Percentiles rank a stretch among this genome's conserved stretches.
Evolutionary conservation across 2,113 vertebrate species (phyloP).

Genomic region (Cacatua alba): DNA sequence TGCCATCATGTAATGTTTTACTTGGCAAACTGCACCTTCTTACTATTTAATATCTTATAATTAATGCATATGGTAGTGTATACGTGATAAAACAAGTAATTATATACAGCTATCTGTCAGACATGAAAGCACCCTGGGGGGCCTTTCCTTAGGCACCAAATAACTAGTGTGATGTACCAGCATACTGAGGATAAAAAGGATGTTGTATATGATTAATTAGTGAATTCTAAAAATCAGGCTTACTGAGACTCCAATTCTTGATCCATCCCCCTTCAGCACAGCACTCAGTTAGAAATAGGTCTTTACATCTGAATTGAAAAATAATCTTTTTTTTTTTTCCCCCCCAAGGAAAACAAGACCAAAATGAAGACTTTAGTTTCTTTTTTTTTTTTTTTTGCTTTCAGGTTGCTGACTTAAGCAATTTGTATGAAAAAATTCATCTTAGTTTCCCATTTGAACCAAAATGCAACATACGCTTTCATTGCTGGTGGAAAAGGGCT

Average conservation of each 20-base stretch:
- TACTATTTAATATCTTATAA: constrained; percentile 23
- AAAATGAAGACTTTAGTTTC: not conserved
- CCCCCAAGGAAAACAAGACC: not conserved
- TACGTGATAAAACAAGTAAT: constrained; percentile 24
- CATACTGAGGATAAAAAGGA: constrained; percentile 2
- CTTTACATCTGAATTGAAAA: constrained; percentile 7
- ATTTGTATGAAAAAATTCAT: not conserved
- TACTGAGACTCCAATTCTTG: not conserved
- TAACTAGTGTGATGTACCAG: not conserved
- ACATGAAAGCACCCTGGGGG: not conserved
- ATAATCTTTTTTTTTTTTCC: too few relatives aligned
- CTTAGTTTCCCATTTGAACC: not conserved
- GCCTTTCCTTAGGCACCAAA: constrained; percentile 5
- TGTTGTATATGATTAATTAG: constrained; percentile 12
- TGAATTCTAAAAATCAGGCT: not conserved
- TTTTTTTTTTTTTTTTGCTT: not conserved
- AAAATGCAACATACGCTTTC: not conserved
- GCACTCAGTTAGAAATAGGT: not conserved
- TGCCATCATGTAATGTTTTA: not conserved
- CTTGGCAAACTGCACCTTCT: constrained; percentile 15
- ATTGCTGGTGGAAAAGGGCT: not conserved
- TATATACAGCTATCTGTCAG: constrained; percentile 15
- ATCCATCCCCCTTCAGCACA: not conserved
- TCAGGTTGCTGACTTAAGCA: not conserved
- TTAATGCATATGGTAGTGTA: constrained; percentile 32